Evolutionary conservation across 2,113 vertebrate species (phyloP).

Genomic region (Phylloscopus whistleri): DNA sequence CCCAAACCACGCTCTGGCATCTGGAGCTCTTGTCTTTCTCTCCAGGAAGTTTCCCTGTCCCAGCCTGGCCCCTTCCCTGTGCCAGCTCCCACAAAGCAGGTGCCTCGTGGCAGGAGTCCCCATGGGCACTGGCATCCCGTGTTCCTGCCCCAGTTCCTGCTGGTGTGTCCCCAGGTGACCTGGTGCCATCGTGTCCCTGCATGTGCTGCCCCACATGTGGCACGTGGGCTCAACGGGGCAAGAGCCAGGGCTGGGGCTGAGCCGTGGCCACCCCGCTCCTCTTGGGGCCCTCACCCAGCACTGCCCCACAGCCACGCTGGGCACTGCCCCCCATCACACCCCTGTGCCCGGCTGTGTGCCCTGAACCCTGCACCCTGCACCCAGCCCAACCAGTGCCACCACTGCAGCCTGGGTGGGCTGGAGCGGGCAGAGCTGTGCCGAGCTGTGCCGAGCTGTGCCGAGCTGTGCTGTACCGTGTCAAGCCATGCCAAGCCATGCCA

Average conservation of each 20-base stretch:
- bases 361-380: not conserved
- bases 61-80: not conserved
- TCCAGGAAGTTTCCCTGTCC: not conserved
- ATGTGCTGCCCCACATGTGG: fast-evolving
- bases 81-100: not conserved
- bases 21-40: not conserved
- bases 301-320: not conserved
- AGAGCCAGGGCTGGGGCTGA: not conserved
- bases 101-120: not conserved
- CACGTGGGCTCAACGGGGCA: fast-evolving
- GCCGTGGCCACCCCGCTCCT: not conserved
- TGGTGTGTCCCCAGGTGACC: not conserved
- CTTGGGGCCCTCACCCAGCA: not conserved
- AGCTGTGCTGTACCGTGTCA: too few relatives aligned
- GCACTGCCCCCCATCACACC: not conserved
- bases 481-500: not conserved
- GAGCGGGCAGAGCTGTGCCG: not conserved
- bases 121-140: not conserved
- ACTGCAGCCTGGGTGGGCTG: not conserved
- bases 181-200: not conserved
- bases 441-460: not conserved
- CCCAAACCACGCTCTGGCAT: not conserved
- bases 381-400: not conserved
- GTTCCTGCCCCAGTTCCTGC: not conserved
- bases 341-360: not conserved